Conservation (phyloP, 2,888 invertebrate genomes). For the Crepidodera aurea region DNA sequence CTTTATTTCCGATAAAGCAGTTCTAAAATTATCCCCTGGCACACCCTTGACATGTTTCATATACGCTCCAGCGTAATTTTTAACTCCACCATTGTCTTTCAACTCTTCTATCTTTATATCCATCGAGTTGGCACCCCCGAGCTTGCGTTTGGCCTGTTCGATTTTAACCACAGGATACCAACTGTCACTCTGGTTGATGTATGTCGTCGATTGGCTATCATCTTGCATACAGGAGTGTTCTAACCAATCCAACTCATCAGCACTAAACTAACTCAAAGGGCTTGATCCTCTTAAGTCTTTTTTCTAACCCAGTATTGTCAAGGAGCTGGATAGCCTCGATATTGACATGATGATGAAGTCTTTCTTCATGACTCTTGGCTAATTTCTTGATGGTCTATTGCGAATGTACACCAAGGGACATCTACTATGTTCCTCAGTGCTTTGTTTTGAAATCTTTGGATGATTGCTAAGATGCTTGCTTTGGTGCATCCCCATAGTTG, state of each 20-base stretch:
- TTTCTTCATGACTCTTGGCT: too few relatives aligned
- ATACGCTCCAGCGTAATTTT: constrained; percentile 51
- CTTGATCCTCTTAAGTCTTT: too few relatives aligned
- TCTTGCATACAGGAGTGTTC: constrained; percentile 51
- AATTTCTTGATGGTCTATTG: too few relatives aligned
- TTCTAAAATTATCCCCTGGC: constrained; percentile 54
- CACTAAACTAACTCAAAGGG: too few relatives aligned
- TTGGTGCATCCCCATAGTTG: too few relatives aligned
- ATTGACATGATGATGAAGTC: too few relatives aligned
- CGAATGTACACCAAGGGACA: too few relatives aligned
- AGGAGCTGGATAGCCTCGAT: too few relatives aligned
- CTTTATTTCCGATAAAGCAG: constrained; percentile 48
- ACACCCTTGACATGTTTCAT: constrained; percentile 54
- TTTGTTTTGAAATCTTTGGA: too few relatives aligned
- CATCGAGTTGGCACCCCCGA: constrained; percentile 63
- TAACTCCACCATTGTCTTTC: constrained; percentile 52
- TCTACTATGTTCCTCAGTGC: too few relatives aligned
- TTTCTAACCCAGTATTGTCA: too few relatives aligned
- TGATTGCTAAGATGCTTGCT: too few relatives aligned
- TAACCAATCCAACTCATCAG: constrained; percentile 77
- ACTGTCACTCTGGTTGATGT: constrained; percentile 57
- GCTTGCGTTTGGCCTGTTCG: constrained; percentile 64
- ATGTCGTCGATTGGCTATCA: constrained; percentile 24
- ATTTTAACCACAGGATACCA: constrained; percentile 70
- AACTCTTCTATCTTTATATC: constrained; percentile 66